Evolutionary conservation across 2,797 vertebrate genomes (phyloP).

Genomic region (Sparidentex hasta): DNA sequence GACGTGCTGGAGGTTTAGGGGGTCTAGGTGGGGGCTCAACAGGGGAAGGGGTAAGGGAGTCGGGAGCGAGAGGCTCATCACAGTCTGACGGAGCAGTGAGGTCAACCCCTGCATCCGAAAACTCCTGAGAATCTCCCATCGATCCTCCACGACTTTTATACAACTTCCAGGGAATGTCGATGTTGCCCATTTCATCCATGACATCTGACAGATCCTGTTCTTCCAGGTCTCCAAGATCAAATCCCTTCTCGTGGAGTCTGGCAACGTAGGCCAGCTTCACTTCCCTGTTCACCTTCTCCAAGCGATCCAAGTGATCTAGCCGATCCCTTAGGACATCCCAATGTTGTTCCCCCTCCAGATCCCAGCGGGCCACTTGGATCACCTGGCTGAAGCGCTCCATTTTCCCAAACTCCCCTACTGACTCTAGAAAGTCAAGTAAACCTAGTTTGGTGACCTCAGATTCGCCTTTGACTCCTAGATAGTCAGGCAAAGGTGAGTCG

Average conservation of each 20-base stretch:
- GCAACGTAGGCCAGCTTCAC: slow-evolving; percentile 82
- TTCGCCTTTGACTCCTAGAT: slow-evolving; percentile 78
- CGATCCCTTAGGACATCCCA: slow-evolving; percentile 85
- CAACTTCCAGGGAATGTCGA: slow-evolving; percentile 84
- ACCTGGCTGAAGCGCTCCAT: slow-evolving; percentile 88
- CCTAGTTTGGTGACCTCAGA: slow-evolving; percentile 81
- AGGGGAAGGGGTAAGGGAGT: slow-evolving; percentile 84
- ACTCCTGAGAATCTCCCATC: slow-evolving; percentile 85
- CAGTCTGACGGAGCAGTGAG: slow-evolving; percentile 86
- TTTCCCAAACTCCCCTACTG: slow-evolving; percentile 87
- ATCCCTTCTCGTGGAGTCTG: slow-evolving; percentile 83
- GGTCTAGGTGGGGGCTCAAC: slow-evolving; percentile 82
- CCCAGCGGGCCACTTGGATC: slow-evolving; percentile 86
- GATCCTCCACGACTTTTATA: slow-evolving; percentile 75
- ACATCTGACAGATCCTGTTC: slow-evolving; percentile 82
- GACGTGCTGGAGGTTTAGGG: slow-evolving; percentile 85
- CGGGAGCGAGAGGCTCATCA: slow-evolving; percentile 81
- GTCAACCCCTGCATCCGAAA: slow-evolving; percentile 88
- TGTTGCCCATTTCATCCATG: slow-evolving; percentile 86
- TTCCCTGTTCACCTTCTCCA: slow-evolving; percentile 88
- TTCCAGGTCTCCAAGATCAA: slow-evolving; percentile 83
- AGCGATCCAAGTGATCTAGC: slow-evolving; percentile 84
- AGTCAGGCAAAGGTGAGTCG: slow-evolving; percentile 84
- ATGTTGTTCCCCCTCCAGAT: slow-evolving; percentile 83
- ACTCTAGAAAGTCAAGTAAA: slow-evolving; percentile 86